Base-by-base conservation (phyloP, 2,113 vertebrate species). In the Calyptomena viridis region DNA sequence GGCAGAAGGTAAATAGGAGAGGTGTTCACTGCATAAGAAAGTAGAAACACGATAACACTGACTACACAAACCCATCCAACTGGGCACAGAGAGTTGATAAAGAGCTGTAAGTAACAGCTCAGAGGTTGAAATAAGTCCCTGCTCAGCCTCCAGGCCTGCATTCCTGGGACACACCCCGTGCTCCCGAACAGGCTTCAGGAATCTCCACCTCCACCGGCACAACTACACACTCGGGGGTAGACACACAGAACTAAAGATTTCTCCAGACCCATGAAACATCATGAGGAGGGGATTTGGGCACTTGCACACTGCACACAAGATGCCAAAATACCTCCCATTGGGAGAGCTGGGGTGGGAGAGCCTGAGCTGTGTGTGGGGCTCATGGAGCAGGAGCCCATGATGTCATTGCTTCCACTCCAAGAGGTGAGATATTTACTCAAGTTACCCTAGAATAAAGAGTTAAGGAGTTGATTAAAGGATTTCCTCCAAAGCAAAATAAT, bases 341-440 rank as follows among this genome's bases (percentile, higher is more conserved):
- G 55, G 12, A 6, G 3, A 3, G 14, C 30, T 10, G 52, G 33
- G 42, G 13, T 25, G 60, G 47, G 68, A 27, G 24, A 52, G 5
- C 58, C 3, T 0, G 37, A 12, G 52, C 68, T 24, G 44, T 0
- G 4, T 0, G n/a, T 0, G n/a, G 11, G 52, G 33, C 24, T 10
- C 62, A 14, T 3, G 1, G 19, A 53, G 74, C 42, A 18, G 56
- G 14, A 78, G 56, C 72, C n/a, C 4, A 4, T 1, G 33, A 25
- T 7, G 52, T 5, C 2, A n/a, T 13, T 63, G 33, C 64, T 55
- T 31, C 18, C 20, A 1, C 56, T 46, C 37, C 30, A 14, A 14
- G 46, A 52, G 53, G 33, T 16, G 64, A 87, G 58, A 9, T 21
- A 81, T 74, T 76, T 28, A 62, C 63, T 83, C 44, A 7, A 33